Evolutionary conservation across 2,888 invertebrate genomes (phyloP), one percentile per base, ranked within the genome.

Genomic region (Sinohyriopsis cumingii): DNA sequence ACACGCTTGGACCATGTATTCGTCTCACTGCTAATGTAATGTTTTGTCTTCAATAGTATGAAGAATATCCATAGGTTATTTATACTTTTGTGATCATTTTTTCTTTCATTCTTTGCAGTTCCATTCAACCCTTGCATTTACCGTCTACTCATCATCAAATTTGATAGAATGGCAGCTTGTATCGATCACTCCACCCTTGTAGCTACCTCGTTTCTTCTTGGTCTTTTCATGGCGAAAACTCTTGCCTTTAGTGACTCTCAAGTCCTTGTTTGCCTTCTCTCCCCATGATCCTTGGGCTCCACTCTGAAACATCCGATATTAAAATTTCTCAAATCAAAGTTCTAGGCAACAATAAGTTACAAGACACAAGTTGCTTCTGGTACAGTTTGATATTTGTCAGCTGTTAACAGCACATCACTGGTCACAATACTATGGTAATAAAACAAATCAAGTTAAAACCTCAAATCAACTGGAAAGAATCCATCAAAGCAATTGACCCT

Each of bases 171-270:
- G 95, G 71, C 98, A 95, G 82, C 92, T 94, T 4, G 74, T 78
- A 89, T 96, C 96, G 84, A 99, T 99, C 82, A 93, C 93, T 78
- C 99, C 99, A 66, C 99, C 99, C 77, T 95, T 93, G 90, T 99
- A 99, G 79, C 95, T 95, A 78, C 99, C 99, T 82, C 98, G 94
- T 91, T 99, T 99, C 92, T 99, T 99, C 92, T 99, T 99, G 20
- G 98, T 99, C 92, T 99, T 99, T 91, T 99, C 99, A 88, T 98
- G 98, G 86, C 97, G 94, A 91, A 99, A 99, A 72, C 95, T 94
- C 92, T 98, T 99, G 61, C 99, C 99, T 87, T 95, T 94, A 1
- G 98, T 98, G 88, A 94, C 93, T 90, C 94, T 96, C 85, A 99
- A 93, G 90, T 95, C 96, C 73, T 92, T 90, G 90, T 95, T 95